A percentile compares a stretch with the other conserved stretches of the same genome.
These are phyloP conservation scores for Apis laboriosa DNA, from an alignment of 1,140 invertebrate species.

Conservation along the genomic window DNA sequence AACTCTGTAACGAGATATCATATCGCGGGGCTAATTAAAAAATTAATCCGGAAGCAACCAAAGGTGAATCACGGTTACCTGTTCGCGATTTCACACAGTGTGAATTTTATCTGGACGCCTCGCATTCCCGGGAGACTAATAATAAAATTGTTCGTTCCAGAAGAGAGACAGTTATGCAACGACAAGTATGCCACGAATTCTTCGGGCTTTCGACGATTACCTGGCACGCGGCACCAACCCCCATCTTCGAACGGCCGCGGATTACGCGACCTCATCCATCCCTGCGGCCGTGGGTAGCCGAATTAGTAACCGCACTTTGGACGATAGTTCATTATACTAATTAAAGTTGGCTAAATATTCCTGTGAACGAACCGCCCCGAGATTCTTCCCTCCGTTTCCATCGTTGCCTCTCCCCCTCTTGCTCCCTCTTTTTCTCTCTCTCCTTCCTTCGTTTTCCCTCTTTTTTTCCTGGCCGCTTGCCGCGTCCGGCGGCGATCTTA, in stretches of 20 bases:
- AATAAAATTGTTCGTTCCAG: constrained; percentile 52
- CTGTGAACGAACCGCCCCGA: constrained; percentile 23
- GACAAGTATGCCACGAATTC: constrained; percentile 32
- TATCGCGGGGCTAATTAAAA: constrained; percentile 42
- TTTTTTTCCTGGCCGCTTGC: constrained; percentile 50
- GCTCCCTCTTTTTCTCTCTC: neutral
- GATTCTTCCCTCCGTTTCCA: constrained; percentile 15
- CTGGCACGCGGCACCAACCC: neutral
- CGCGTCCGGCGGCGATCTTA: constrained; percentile 56
- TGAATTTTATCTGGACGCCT: neutral
- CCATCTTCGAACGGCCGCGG: constrained; percentile 26
- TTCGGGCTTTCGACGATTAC: constrained; percentile 21
- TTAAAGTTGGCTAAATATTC: constrained; percentile 64
- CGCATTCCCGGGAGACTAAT: constrained; percentile 43
- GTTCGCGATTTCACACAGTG: neutral
- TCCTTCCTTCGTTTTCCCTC: constrained; percentile 26
- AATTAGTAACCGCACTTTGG: constrained; percentile 61
- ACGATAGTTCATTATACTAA: constrained; percentile 67
- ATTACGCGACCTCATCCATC: constrained; percentile 7
- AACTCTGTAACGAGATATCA: constrained; percentile 21
- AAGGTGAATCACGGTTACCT: constrained; percentile 7
- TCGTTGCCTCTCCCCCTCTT: neutral
- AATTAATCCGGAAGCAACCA: constrained; percentile 34
- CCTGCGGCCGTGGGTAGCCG: neutral
- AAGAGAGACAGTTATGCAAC: neutral